Evolutionary conservation across 2,888 invertebrate species (phyloP).

Genomic region (Deroplatys truncata): DNA sequence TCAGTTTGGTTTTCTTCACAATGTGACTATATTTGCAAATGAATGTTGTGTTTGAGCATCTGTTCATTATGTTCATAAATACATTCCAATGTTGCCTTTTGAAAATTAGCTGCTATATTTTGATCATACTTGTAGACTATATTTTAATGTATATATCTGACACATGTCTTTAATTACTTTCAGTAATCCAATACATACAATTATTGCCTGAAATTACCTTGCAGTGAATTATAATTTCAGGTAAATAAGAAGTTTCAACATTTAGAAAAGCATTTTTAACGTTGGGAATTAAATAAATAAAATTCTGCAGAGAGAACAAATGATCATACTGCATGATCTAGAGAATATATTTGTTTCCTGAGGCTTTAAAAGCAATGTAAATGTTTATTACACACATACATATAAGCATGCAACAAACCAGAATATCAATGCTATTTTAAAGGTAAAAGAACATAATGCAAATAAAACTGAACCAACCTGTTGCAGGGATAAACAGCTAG

Average conservation of each 20-base stretch:
- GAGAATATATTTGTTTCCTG: background rate
- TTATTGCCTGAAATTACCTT: background rate
- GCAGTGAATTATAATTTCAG: background rate
- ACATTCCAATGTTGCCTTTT: no score
- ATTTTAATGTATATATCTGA: no score
- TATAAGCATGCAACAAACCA: background rate
- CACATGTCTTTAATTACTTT: no score
- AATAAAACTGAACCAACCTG: slow-evolving; percentile 32
- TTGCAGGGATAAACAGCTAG: slow-evolving; percentile 22
- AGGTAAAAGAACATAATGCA: slow-evolving; percentile 32
- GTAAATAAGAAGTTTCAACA: background rate
- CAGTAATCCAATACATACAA: no score
- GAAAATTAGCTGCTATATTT: no score
- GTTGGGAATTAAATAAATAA: background rate
- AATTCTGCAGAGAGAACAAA: no score
- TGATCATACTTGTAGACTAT: no score
- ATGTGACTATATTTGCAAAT: no score
- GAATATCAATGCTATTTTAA: background rate
- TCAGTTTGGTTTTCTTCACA: no score
- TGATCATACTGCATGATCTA: no score
- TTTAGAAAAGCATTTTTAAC: background rate
- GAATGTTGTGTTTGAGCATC: no score
- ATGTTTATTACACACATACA: background rate
- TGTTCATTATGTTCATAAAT: no score
- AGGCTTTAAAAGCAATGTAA: background rate